These are phyloP conservation scores for Crotalus helleri DNA, from an alignment of 2,113 vertebrate genomes.

Conservation along the genomic window DNA sequence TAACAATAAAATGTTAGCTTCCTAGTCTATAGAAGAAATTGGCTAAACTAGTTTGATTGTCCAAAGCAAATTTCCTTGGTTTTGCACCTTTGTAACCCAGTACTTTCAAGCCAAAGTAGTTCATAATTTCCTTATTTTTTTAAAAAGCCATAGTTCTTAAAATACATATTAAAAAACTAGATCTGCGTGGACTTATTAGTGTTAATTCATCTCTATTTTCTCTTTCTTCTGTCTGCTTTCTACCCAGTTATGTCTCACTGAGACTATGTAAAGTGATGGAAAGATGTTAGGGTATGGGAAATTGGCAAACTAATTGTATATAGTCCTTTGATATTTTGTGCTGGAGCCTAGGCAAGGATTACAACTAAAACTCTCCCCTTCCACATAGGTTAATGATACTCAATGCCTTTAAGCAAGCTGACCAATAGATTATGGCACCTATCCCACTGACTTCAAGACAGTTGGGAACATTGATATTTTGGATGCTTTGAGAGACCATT, in stretches of 20 bases:
- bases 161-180: neutral
- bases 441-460: neutral
- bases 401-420: neutral
- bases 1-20: neutral
- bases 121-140: neutral
- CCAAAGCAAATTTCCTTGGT: neutral
- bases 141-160: neutral
- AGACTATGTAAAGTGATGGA: neutral
- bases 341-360: neutral
- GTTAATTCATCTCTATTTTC: neutral
- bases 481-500: constrained; percentile 51
- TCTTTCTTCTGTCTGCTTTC: neutral
- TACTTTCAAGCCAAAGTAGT: neutral
- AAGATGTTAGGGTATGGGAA: neutral
- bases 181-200: neutral
- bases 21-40: neutral
- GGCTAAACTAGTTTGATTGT: neutral
- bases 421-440: neutral
- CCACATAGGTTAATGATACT: neutral
- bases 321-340: neutral
- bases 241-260: neutral
- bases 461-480: neutral
- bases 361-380: neutral
- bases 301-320: neutral
- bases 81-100: neutral